Evolutionary conservation across 2,113 vertebrate genomes (phyloP).

Genomic region (Barbus barbus): DNA sequence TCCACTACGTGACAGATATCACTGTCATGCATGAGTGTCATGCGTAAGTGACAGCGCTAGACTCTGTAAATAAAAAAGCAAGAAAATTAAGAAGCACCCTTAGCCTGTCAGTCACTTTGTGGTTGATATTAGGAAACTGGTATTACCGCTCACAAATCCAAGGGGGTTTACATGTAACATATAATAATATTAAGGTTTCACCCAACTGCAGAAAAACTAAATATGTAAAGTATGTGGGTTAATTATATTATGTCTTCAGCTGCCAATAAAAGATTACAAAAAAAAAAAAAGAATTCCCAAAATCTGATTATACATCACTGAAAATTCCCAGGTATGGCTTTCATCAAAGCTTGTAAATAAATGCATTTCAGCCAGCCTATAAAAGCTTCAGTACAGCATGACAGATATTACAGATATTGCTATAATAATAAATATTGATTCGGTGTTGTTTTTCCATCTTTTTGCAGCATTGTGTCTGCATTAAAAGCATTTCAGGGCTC

Average conservation of each 20-base stretch:
- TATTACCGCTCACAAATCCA: background rate
- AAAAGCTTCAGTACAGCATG: background rate
- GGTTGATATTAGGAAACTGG: background rate
- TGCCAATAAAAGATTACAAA: background rate
- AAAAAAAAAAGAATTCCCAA: background rate
- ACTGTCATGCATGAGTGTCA: background rate
- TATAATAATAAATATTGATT: conserved; percentile 29
- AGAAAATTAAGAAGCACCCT: background rate
- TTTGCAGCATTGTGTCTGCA: background rate
- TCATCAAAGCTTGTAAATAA: conserved; percentile 3
- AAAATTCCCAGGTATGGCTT: background rate
- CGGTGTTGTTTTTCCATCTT: background rate
- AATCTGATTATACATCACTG: background rate
- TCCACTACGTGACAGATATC: background rate
- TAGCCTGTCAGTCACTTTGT: background rate
- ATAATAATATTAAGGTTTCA: no score
- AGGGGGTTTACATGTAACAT: background rate
- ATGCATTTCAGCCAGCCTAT: background rate
- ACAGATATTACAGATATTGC: background rate
- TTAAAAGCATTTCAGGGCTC: conserved; percentile 17
- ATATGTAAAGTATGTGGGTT: background rate
- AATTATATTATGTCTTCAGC: background rate
- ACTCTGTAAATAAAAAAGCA: background rate
- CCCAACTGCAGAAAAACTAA: no score
- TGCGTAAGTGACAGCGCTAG: background rate